Base-by-base conservation (phyloP, 2,888 invertebrate genomes). In the Drosophila ustulata region DNA sequence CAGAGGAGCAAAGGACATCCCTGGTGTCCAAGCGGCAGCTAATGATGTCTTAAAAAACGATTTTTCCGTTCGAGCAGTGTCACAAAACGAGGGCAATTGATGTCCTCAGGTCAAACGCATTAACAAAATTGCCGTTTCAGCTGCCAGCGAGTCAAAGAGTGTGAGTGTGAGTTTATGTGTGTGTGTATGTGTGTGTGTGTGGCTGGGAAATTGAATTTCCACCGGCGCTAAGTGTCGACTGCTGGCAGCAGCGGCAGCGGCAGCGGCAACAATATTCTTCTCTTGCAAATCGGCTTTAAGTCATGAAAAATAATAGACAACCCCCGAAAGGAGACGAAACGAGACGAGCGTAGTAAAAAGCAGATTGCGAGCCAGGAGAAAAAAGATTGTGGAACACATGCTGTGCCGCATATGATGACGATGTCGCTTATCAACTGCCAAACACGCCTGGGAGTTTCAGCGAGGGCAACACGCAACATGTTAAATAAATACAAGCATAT, bases 201-300 rank as follows among this genome's bases (percentile, higher is more conserved):
- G 66, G 37, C 73, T 71, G 67, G 73, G 74, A 88, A 88, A 86
- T 86, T 86, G 88, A 86, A 86, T 86, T 86, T 86, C 62, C 72
- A 87, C 82, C 71, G 67, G 46, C 69, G 63, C 76, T 67, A 81
- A 85, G 75, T 88, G 80, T 69, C 63, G 45, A 47, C 55, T 41
- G 39, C 7, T 18, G 39, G 45, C 57, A 50, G 59, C 64, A 66
- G 45, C 55, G 32, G 45, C 64, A 66, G 45, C 55, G 32, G 45
- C 51, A 57, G 68, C 13, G 62, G 77, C 84, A 91, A 91, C 91
- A 92, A 91, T 91, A 91, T 91, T 91, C 91, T 89, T 82, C 92
- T 91, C 90, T 88, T 82, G 78, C 78, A 89, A 91, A 92, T 91
- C 92, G 91, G 91, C 92, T 91, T 92, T 91, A 88, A 87, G 90